These are phyloP conservation scores for Bradysia coprophila DNA, from an alignment of 1,140 invertebrate species.

Conservation along the genomic window DNA sequence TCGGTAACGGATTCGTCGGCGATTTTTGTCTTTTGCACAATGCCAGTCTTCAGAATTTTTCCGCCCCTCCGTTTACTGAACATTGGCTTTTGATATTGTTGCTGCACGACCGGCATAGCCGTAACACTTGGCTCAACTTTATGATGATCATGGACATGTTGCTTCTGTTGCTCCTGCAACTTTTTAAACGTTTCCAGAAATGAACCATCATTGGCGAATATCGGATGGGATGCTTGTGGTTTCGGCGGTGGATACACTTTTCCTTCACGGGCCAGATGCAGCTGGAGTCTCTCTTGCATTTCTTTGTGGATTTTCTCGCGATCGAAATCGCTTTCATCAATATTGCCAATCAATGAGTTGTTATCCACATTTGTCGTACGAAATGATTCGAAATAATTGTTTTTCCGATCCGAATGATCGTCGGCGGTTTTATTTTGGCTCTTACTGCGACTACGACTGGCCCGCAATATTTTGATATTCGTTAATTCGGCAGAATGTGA, in stretches of 20 bases:
- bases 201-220: constrained; percentile 69
- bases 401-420: too few species aligned
- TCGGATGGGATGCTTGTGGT: constrained; percentile 22
- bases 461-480: background rate
- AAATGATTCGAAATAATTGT: too few species aligned
- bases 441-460: background rate
- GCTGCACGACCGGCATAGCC: constrained; percentile 5
- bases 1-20: constrained; percentile 37
- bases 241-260: constrained; percentile 21
- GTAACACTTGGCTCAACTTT: background rate
- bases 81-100: constrained; percentile 18
- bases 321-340: background rate
- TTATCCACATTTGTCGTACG: too few species aligned
- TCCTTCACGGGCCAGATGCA: constrained; percentile 17
- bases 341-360: background rate
- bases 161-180: constrained; percentile 44
- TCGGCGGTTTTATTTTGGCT: too few species aligned
- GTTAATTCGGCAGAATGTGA: background rate
- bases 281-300: constrained; percentile 19
- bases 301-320: constrained; percentile 5
- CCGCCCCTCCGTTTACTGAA: constrained; percentile 73
- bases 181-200: constrained; percentile 82
- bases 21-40: constrained; percentile 67
- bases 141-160: constrained; percentile 1
- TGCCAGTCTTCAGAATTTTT: constrained; percentile 68